Conservation (phyloP, 2,888 invertebrate genomes). For the Drosophila koepferae region DNA sequence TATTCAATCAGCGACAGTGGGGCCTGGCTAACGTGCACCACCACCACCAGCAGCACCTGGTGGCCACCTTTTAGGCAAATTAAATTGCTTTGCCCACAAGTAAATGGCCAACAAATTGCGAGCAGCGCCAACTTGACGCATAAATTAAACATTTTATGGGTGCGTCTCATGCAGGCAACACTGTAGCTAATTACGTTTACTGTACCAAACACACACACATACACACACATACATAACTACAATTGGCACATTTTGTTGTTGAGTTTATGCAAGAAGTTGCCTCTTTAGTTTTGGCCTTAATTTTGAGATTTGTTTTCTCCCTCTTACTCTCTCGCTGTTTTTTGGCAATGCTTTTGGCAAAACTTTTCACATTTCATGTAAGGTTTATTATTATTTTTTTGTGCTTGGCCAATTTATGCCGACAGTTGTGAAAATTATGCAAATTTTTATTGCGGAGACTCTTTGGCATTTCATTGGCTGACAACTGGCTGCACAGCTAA, state of each 20-base stretch:
- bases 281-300: slow-evolving; percentile 4
- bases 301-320: neutral
- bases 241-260: slow-evolving; percentile 68
- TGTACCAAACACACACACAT: slow-evolving; percentile 29
- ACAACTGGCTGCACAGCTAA: neutral
- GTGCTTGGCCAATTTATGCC: slow-evolving; percentile 55
- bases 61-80: slow-evolving; percentile 16
- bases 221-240: slow-evolving; percentile 47
- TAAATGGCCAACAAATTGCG: slow-evolving; percentile 50
- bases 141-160: slow-evolving; percentile 33
- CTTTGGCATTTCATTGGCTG: slow-evolving; percentile 10
- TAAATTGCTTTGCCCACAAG: slow-evolving; percentile 25
- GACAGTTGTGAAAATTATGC: slow-evolving; percentile 67
- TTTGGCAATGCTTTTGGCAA: slow-evolving; percentile 49
- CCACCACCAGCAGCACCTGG: neutral
- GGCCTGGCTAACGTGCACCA: slow-evolving; percentile 6
- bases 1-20: slow-evolving; percentile 61
- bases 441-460: slow-evolving; percentile 33
- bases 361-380: slow-evolving; percentile 68
- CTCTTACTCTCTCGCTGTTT: slow-evolving; percentile 17
- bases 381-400: slow-evolving; percentile 46
- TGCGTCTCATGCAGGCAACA: slow-evolving; percentile 12
- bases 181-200: slow-evolving; percentile 60
- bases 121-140: slow-evolving; percentile 20
- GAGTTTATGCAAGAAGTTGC: slow-evolving; percentile 66